phyloP scores from a whole-genome alignment of 2,888 invertebrate species.

The Drosophila acutilabella region DNA sequence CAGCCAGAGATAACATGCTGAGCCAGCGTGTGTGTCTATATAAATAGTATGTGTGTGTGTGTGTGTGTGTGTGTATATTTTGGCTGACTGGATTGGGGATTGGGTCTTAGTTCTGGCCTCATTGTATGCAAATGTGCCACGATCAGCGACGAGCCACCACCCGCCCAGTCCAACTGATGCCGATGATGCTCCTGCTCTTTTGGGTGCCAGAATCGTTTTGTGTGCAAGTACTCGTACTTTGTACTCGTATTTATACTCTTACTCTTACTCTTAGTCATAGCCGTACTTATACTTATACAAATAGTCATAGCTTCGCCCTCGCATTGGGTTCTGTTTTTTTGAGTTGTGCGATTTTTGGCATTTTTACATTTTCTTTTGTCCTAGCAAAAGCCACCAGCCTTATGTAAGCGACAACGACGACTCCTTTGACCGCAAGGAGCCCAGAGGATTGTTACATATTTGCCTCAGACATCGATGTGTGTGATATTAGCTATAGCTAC shows the following conservation, averaged over 20 bases:
- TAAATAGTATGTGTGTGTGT: slow-evolving; percentile 17
- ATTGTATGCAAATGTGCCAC: slow-evolving; percentile 85
- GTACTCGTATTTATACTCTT: slow-evolving; percentile 8
- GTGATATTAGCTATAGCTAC: slow-evolving; percentile 54
- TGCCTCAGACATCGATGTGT: slow-evolving; percentile 41
- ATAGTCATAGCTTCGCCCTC: slow-evolving; percentile 31
- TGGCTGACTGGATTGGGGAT: slow-evolving; percentile 27
- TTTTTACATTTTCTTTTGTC: slow-evolving; percentile 80
- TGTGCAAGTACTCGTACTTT: slow-evolving; percentile 49
- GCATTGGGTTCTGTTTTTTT: slow-evolving; percentile 55
- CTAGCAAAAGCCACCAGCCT: slow-evolving; percentile 53
- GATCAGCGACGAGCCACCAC: slow-evolving; percentile 72
- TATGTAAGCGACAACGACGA: slow-evolving; percentile 67
- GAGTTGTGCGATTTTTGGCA: slow-evolving; percentile 83
- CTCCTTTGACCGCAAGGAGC: slow-evolving; percentile 55
- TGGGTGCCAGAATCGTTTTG: slow-evolving; percentile 81
- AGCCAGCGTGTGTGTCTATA: slow-evolving; percentile 58
- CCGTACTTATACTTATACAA: slow-evolving; percentile 16
- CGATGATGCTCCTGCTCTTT: slow-evolving; percentile 50
- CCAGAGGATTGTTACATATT: slow-evolving; percentile 75
- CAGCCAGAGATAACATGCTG: slow-evolving; percentile 85
- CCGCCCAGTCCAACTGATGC: slow-evolving; percentile 65
- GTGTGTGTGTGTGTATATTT: slow-evolving; percentile 24
- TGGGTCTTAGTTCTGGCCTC: slow-evolving; percentile 77
- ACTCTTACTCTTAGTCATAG: slow-evolving; percentile 13